Evolutionary conservation across 2,888 invertebrate species (phyloP).

Genomic region (Linnaemya tessellans): DNA sequence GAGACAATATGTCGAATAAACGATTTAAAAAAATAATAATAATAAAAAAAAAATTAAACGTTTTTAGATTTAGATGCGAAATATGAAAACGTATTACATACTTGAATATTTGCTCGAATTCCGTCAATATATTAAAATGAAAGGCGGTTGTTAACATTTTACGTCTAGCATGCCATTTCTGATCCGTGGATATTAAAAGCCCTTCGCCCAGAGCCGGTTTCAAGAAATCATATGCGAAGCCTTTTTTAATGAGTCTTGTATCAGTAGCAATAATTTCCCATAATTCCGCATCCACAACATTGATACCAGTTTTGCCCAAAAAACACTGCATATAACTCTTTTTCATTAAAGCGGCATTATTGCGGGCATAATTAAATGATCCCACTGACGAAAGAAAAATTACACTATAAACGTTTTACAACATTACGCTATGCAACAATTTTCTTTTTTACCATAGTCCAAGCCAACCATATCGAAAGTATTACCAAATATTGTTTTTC

Average conservation of each 20-base stretch:
- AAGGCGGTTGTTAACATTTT: conserved; percentile 80
- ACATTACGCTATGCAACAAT: not conserved
- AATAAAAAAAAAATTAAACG: too few relatives aligned
- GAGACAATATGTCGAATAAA: too few relatives aligned
- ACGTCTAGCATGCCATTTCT: conserved; percentile 79
- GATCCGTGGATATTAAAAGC: conserved; percentile 77
- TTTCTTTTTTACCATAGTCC: conserved; percentile 72
- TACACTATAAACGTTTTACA: not conserved
- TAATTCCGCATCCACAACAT: conserved; percentile 77
- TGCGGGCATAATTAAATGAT: conserved; percentile 73
- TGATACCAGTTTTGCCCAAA: conserved; percentile 73
- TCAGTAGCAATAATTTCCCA: conserved; percentile 78
- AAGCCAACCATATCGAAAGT: conserved; percentile 76
- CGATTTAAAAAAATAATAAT: not conserved
- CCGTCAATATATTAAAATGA: conserved; percentile 79
- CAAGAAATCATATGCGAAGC: conserved; percentile 76
- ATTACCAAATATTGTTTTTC: conserved; percentile 78
- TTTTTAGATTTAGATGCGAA: not conserved
- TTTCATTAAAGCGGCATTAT: conserved; percentile 49
- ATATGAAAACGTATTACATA: conserved; percentile 58
- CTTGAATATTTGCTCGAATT: conserved; percentile 80
- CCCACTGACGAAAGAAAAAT: conserved; percentile 70
- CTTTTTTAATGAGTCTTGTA: conserved; percentile 76
- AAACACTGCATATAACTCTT: conserved; percentile 76
- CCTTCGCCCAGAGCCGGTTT: conserved; percentile 78